Base-by-base conservation (phyloP, 2,888 invertebrate species). In the Cynaeus angustus region DNA sequence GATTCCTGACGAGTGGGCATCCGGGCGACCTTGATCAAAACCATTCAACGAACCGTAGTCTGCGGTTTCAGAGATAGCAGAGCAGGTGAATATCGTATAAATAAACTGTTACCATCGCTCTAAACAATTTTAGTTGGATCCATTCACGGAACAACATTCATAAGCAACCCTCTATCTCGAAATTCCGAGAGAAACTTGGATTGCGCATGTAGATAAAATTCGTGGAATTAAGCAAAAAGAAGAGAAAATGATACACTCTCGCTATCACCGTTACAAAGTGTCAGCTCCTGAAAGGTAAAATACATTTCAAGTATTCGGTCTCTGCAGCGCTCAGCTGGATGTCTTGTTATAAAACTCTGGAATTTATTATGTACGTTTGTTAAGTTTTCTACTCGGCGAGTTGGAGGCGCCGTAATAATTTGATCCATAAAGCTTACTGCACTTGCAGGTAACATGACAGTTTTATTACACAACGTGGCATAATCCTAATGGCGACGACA, bases 11-110 rank as follows among this genome's bases (percentile, higher is more conserved):
- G 71, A 72, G 77, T 75, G 75, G 74, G 76, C 72, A 77, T 68
- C 76, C 73, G 72, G 77, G 71, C 76, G 77, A 73, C 77, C 77
- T 78, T 78, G 77, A 74, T 75, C 73, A 71, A 72, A 75, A 72
- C 67, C 75, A 70, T 70, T 70, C 53, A 70, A 70, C 53, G 59
- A 58, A 53, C 62, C 56, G 30, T 61, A 53, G 70, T 66, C 66
- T 70, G 70, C 61, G 61, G 70, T 66, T 70, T 64, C 59, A 52
- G 14, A 50, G 58, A 66, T 52, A 50, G 59, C 52, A 59, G 43
- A 68, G 50, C 62, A 68, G 62, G 62, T 68, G 68, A 68, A 62
- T 33, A 65, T 46, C 55, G 38, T 62, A 37, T 50, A 50, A 62
- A 46, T 37, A 61, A 62, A 50, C 30, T 59, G 59, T 59, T 46